These are phyloP conservation scores for Eidolon helvum DNA, from an alignment of 2,113 vertebrate species.

Conservation along the genomic window DNA sequence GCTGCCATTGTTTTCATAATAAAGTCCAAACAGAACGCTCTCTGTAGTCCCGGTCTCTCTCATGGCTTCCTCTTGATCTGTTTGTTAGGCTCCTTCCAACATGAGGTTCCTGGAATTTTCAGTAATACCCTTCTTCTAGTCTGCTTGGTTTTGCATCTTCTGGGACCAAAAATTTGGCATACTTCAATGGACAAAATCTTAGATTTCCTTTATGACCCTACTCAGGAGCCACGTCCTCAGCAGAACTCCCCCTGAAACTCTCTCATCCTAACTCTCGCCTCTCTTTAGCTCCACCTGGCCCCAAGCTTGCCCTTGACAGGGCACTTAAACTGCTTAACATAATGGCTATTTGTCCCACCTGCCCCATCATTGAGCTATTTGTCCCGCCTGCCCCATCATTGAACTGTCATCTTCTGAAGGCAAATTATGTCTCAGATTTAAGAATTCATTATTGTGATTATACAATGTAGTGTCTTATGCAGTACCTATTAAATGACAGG, in stretches of 20 bases:
- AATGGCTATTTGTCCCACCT: background rate
- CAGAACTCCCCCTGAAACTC: background rate
- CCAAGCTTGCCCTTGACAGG: too few species aligned
- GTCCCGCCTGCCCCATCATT: background rate
- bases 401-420: background rate
- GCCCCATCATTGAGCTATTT: background rate
- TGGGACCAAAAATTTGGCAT: background rate
- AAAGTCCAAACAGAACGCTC: background rate
- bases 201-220: background rate
- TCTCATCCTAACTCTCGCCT: too few species aligned
- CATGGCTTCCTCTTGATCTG: accelerated
- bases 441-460: background rate
- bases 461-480: background rate
- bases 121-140: background rate
- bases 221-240: background rate
- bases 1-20: background rate
- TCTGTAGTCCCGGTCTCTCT: background rate
- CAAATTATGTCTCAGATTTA: background rate
- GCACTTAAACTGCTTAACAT: accelerated
- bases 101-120: background rate
- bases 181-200: background rate
- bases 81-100: background rate
- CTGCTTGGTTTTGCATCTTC: background rate
- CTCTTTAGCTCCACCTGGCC: accelerated
- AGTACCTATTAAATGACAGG: accelerated